Evolutionary conservation across 1,140 invertebrate species (phyloP), one percentile per base, ranked within the genome.

Genomic region (Chymomyza costata): DNA sequence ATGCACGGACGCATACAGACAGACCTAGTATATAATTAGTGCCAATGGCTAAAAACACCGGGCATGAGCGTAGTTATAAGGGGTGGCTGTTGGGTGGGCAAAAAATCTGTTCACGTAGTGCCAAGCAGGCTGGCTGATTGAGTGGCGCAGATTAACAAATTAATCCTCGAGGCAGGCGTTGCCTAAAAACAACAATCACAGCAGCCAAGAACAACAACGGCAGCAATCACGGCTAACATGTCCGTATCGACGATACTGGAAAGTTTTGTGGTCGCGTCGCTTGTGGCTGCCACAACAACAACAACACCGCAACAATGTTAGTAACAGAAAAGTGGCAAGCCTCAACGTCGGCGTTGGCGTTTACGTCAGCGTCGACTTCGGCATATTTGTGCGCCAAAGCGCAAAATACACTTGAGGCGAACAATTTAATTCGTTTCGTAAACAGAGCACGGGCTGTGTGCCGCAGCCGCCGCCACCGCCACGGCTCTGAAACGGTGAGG

Each of bases 401-500:
- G 62, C 65, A 66, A 69, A 65, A 68, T 68, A 80, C 67, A 68
- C 74, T 80, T 66, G 64, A 80, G 73, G 73, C 67, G 67, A 80
- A 80, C 73, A 80, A 68, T 80, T 81, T 80, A 80, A 80, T 80
- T 68, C 67, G 74, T 73, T 81, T 80, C 64, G 67, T 65, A 80
- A 80, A 80, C 73, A 80, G 64, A 46, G 57, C 73, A 68, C 67
- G 73, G 46, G 28, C 11, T 55, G 51, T n/a, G 30, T 59, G 54
- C 35, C 30, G 34, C 17, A 37, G 44, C n/a, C 28, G 31, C 3
- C 21, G 39, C 31, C n/a, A 40, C 18, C 39, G 41, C 50, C 43
- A 30, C 41, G 21, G 28, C 50, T 5, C 10, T 28, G 25, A n/a
- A n/a, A n/a, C n/a, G n/a, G n/a, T n/a, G n/a, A n/a, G n/a, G n/a